Evolutionary conservation across 2,888 invertebrate species (phyloP).

Genomic region (Julus scanicus): DNA sequence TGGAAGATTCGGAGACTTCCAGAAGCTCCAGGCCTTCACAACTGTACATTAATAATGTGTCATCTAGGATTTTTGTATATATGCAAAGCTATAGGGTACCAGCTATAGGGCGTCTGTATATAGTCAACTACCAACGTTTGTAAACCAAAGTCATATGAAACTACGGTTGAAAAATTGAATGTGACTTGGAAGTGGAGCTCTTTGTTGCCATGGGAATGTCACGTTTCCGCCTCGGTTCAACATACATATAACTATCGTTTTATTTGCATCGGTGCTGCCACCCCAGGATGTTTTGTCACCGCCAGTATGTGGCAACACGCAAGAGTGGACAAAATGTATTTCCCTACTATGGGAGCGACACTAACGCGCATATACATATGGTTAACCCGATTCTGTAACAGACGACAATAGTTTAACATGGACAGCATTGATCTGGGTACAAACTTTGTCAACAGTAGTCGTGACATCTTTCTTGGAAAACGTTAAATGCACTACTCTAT

Average conservation of each 20-base stretch:
- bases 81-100: not conserved
- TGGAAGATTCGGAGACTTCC: not conserved
- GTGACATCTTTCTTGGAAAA: too few relatives aligned
- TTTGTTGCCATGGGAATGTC: constrained; percentile 14
- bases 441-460: too few relatives aligned
- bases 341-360: not conserved
- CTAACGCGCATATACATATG: not conserved
- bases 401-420: not conserved
- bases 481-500: too few relatives aligned
- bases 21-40: not conserved
- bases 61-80: not conserved
- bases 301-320: not conserved
- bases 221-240: not conserved
- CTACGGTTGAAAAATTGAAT: constrained; percentile 7
- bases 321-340: not conserved
- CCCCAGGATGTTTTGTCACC: constrained; percentile 37
- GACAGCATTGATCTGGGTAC: not conserved
- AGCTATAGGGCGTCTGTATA: not conserved
- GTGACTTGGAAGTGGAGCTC: not conserved
- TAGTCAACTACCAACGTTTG: not conserved
- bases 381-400: not conserved
- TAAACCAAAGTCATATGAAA: not conserved
- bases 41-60: not conserved
- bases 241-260: constrained; percentile 37
- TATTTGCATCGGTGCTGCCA: constrained; percentile 23